These are phyloP conservation scores for Drosophila meridiana DNA, from an alignment of 2,888 invertebrate species.

Conservation along the genomic window DNA sequence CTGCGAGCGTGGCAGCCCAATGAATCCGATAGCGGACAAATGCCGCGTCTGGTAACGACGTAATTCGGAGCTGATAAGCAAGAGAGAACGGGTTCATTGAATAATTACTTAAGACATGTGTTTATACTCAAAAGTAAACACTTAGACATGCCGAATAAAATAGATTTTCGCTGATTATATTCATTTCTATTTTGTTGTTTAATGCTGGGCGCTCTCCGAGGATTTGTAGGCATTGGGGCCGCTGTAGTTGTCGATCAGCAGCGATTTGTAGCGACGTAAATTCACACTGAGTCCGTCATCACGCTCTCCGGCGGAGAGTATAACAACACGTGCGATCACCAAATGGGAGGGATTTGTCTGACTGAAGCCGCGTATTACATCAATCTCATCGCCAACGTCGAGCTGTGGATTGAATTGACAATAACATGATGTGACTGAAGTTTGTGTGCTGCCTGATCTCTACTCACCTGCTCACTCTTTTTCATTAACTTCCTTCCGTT, in stretches of 20 bases:
- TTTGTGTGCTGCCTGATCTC: background rate
- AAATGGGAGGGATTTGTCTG: slow-evolving; percentile 89
- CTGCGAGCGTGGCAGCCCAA: slow-evolving; percentile 76
- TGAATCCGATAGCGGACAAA: slow-evolving; percentile 75
- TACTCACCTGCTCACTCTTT: slow-evolving; percentile 89
- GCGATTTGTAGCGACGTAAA: slow-evolving; percentile 88
- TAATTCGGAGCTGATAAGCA: slow-evolving; percentile 42
- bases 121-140: slow-evolving; percentile 13
- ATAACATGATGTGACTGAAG: background rate
- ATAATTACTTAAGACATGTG: slow-evolving; percentile 9
- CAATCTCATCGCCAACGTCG: slow-evolving; percentile 90
- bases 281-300: slow-evolving; percentile 88
- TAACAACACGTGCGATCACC: slow-evolving; percentile 89
- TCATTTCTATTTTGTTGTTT: background rate
- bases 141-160: slow-evolving; percentile 18
- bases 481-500: slow-evolving; percentile 92
- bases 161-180: background rate
- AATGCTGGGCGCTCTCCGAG: slow-evolving; percentile 86
- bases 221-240: slow-evolving; percentile 81
- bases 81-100: slow-evolving; percentile 16
- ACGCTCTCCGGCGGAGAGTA: slow-evolving; percentile 86
- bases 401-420: slow-evolving; percentile 86
- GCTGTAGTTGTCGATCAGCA: slow-evolving; percentile 91
- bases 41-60: slow-evolving; percentile 79
- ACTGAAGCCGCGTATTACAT: slow-evolving; percentile 89